These are phyloP conservation scores for Acheta domesticus DNA, from an alignment of 2,888 invertebrate species.

Conservation along the genomic window DNA sequence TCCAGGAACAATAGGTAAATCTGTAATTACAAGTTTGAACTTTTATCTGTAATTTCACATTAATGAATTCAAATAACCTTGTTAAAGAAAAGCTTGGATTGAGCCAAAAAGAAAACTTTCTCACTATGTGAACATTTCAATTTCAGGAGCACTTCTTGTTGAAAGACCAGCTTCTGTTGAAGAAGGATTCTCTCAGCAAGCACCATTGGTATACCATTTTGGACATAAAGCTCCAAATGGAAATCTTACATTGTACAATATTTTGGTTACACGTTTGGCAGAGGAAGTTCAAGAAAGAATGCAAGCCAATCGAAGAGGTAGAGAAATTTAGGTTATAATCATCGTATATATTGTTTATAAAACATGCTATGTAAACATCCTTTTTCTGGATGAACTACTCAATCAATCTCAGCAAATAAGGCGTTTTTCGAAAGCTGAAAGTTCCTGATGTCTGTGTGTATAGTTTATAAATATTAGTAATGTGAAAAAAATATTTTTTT, in stretches of 20 bases:
- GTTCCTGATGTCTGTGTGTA: no score
- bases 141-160: constrained; percentile 73
- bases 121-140: background rate
- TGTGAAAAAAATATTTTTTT: no score
- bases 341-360: background rate
- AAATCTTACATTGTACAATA: constrained; percentile 81
- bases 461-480: no score
- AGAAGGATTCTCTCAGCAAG: constrained; percentile 91
- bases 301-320: constrained; percentile 83
- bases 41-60: background rate
- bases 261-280: constrained; percentile 78
- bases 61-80: background rate
- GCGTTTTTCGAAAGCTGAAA: no score
- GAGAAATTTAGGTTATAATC: constrained; percentile 35
- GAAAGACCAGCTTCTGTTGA: constrained; percentile 92
- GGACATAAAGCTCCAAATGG: constrained; percentile 75
- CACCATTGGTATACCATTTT: constrained; percentile 89
- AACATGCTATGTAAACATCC: no score
- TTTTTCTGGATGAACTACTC: no score
- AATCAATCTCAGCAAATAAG: no score
- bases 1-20: constrained; percentile 81
- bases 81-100: background rate
- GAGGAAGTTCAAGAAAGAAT: constrained; percentile 80
- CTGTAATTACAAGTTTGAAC: background rate
- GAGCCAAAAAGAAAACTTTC: no score